Base-by-base conservation (phyloP, 2,113 vertebrate genomes). In the Phainopepla nitens region DNA sequence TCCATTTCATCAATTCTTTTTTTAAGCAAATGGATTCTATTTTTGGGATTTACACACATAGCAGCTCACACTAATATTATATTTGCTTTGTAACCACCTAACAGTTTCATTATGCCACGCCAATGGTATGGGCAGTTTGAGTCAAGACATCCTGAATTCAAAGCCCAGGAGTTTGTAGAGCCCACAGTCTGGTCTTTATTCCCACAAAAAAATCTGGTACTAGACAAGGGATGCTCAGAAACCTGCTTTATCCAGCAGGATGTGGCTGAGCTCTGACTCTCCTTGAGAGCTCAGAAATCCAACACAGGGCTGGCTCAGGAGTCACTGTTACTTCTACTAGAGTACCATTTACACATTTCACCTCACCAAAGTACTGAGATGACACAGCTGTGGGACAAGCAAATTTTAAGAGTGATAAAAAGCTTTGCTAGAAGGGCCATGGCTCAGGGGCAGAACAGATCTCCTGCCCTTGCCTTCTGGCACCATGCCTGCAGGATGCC, bases 281-380 rank as follows among this genome's bases (percentile, higher is more conserved):
- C 15, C 36, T 60, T 35, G 9, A 28, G 28, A 73, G 29, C 15
- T 84, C 50, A 51, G 64, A 90, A 84, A 84, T 18, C 19, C 12
- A 82, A 0, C 8, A 15, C n/a, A 66, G 11, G 20, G 22, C 42
- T 53, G 44, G 47, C 65, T 69, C 41, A 51, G 54, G 49, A 54
- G 11, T 14, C 45, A 11, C 3, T 0, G 0, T 19, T 36, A 4
- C 35, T 72, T n/a, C 49, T 83, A 4, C 8, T 25, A 15, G 51
- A 61, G 14, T 6, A 33, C 4, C 19, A 49, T 33, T 31, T 16
- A 9, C 0, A 3, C 1, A 0, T 53, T 77, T 57, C n/a, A 41
- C 24, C 42, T 89, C 31, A 33, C 17, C 19, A 28, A 29, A 75
- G 35, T 42, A 8, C 7, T 53, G 35, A 66, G 42, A n/a, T 15